A percentile compares a stretch with the other conserved stretches of the same genome.
These are phyloP conservation scores for Chrysaora quinquecirrha DNA, from an alignment of 30 jellyfish, hydroid and myxozoan species.

Conservation along the genomic window DNA sequence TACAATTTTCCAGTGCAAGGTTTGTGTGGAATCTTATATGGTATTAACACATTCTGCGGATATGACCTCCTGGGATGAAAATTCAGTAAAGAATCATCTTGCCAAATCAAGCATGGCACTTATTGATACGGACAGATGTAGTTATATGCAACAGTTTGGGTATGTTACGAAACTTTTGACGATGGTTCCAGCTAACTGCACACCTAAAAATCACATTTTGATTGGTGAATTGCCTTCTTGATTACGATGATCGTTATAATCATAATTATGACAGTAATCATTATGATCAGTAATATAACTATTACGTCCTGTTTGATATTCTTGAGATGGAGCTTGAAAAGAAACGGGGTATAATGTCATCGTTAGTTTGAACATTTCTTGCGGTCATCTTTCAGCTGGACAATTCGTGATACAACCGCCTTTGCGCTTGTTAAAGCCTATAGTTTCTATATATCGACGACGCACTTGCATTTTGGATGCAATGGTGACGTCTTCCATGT, in stretches of 20 bases:
- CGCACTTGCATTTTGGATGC: too few species aligned
- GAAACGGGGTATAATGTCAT: too few species aligned
- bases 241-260: not conserved
- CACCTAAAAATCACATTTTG: constrained; percentile 83
- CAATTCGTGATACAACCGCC: too few species aligned
- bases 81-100: constrained; percentile 45
- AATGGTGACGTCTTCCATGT: too few species aligned
- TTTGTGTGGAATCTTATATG: constrained; percentile 36
- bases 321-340: too few species aligned
- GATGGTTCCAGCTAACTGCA: constrained; percentile 78
- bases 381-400: too few species aligned
- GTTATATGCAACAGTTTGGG: constrained; percentile 37
- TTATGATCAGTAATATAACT: too few species aligned
- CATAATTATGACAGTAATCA: not conserved
- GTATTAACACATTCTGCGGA: constrained; percentile 87
- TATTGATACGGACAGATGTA: constrained; percentile 74
- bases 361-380: too few species aligned
- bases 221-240: constrained; percentile 37
- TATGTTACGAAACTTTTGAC: constrained; percentile 42
- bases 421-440: too few species aligned
- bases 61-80: constrained; percentile 73
- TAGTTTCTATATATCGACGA: too few species aligned
- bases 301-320: too few species aligned
- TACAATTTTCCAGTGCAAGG: constrained; percentile 11
- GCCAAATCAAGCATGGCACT: constrained; percentile 76